A percentile compares a stretch with the other conserved stretches of the same genome.
Conservation (phyloP, 2,797 vertebrate species). For the Aulostomus chinensis region DNA sequence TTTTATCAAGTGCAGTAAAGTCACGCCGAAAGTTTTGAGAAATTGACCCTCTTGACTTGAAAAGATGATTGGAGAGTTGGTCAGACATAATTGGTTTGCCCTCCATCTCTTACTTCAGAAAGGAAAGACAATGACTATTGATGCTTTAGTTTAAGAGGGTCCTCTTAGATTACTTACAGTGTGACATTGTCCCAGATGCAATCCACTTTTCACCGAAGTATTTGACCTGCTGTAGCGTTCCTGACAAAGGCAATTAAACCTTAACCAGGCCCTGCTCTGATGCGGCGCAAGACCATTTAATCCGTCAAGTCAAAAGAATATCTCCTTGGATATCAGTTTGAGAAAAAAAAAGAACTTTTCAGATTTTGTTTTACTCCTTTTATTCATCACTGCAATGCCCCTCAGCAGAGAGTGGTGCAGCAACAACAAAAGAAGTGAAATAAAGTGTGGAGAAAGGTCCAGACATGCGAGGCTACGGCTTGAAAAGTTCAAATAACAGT, state of each 20-base stretch:
- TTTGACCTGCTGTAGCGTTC: conserved; percentile 21
- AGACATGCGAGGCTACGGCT: conserved; percentile 20
- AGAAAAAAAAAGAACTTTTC: neutral
- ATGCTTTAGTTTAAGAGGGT: conserved; percentile 22
- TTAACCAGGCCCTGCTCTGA: neutral
- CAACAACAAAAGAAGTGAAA: conserved; percentile 7
- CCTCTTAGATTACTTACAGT: conserved; percentile 12
- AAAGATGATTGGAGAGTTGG: neutral
- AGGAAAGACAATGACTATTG: conserved; percentile 22
- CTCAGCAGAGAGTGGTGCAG: neutral
- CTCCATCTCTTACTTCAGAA: conserved; percentile 19
- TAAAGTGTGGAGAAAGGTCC: conserved; percentile 13
- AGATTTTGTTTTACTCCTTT: conserved; percentile 8
- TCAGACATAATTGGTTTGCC: conserved; percentile 10
- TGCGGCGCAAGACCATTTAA: neutral
- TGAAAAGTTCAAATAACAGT: conserved; percentile 35
- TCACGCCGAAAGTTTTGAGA: neutral
- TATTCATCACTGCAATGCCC: conserved; percentile 1
- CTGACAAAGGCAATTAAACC: conserved; percentile 22
- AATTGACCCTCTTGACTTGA: conserved; percentile 4
- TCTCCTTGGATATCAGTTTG: neutral
- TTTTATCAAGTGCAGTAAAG: no score
- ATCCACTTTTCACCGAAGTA: conserved; percentile 13
- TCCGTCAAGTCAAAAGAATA: neutral
- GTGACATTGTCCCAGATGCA: conserved; percentile 1